phyloP scores from a whole-genome alignment of 2,888 invertebrate species.

The Amiota communis region DNA sequence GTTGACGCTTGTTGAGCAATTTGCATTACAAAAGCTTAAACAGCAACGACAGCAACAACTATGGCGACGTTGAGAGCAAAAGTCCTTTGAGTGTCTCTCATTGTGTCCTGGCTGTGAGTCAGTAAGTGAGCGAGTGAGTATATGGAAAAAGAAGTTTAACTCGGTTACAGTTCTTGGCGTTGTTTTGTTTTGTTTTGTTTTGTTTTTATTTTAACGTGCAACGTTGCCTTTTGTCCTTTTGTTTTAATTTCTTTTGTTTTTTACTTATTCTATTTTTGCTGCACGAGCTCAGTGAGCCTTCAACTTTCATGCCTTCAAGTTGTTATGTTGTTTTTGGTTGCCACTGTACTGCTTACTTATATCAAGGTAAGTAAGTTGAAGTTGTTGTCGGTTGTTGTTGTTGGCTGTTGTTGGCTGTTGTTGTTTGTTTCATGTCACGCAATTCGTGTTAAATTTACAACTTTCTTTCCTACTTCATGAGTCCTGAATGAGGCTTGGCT shows the following conservation, averaged over 20 bases:
- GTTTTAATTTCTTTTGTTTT: conserved; percentile 10
- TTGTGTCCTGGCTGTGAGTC: neutral
- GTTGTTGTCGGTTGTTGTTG: conserved; percentile 7
- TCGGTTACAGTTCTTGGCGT: neutral
- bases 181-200: conserved; percentile 8
- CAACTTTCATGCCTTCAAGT: conserved; percentile 19
- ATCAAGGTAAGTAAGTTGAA: neutral
- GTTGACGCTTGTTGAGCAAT: conserved; percentile 33
- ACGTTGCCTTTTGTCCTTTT: neutral
- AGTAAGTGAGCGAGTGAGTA: too few species aligned
- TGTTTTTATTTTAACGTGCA: neutral
- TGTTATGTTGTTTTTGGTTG: conserved; percentile 12
- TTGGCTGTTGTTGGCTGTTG: conserved; percentile 1
- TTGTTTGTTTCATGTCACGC: conserved; percentile 25
- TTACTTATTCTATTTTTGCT: neutral
- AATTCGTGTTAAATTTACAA: conserved; percentile 28
- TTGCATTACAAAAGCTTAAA: conserved; percentile 38
- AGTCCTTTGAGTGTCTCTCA: conserved; percentile 31
- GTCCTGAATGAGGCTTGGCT: neutral
- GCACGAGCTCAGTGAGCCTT: conserved; percentile 21
- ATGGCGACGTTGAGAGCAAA: conserved; percentile 35
- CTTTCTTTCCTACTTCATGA: neutral
- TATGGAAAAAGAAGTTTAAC: conserved; percentile 11
- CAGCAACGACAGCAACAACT: conserved; percentile 31
- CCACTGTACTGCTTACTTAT: neutral